Base-by-base conservation (phyloP, 2,113 vertebrate genomes). In the Beaufortia kweichowensis region DNA sequence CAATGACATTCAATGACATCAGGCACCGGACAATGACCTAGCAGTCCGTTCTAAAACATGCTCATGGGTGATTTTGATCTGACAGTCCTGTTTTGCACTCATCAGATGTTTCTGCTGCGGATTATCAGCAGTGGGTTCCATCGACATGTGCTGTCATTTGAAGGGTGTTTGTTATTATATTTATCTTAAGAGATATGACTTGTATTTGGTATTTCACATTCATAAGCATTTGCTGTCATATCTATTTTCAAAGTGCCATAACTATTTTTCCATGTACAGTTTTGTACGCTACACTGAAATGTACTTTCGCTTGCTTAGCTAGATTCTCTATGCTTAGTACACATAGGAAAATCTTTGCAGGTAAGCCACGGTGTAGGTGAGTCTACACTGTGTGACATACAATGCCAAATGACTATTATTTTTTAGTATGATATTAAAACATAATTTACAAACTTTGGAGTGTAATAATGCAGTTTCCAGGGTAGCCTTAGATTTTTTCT, bases 31-130 rank as follows among this genome's bases (percentile, higher is more conserved):
- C 24, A 46, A 50, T 28, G 62, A 35, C 29, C 17, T 23, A 19
- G 24, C 15, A 46, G 29, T 28, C n/a, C n/a, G n/a, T n/a, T n/a
- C n/a, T n/a, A n/a, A n/a, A n/a, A n/a, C n/a, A n/a, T n/a, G n/a
- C n/a, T n/a, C n/a, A n/a, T n/a, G n/a, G n/a, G n/a, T n/a, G n/a
- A 12, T 14, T 2, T 24, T 68, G 65, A 7, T 4, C 17, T 86
- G 87, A 88, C 86, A 84, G 87, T 85, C 87, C 88, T 88, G 84
- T 39, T 53, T 76, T 66, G 41, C 33, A 71, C 24, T 11, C 81
- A 75, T 86, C 87, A 89, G 85, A 84, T 84, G 84, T 79, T 82
- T 86, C 77, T 84, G 78, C 72, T 73, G 33, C 31, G 61, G 50
- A 19, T 39, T 46, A 72, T 75, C 75, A 62, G 21, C 15, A 35